Conservation (phyloP, 2,797 vertebrate species). For the Karalla daura region DNA sequence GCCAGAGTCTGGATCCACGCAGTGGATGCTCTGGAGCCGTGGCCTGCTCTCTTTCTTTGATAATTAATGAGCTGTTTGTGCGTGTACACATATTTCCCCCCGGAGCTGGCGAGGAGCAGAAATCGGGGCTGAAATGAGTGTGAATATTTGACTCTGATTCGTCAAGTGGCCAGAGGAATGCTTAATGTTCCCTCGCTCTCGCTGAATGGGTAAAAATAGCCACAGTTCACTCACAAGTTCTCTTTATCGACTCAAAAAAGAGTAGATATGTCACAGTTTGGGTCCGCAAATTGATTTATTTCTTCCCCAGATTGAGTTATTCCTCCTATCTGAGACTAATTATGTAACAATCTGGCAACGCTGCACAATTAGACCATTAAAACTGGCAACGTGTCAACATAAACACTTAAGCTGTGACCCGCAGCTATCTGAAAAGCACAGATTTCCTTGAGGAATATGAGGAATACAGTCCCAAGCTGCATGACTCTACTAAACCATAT, state of each 20-base stretch:
- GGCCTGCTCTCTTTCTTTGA: slow-evolving; percentile 60
- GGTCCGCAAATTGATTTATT: background rate
- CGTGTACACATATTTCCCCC: background rate
- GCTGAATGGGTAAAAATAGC: background rate
- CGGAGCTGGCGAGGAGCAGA: background rate
- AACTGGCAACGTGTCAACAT: background rate
- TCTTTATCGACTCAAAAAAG: background rate
- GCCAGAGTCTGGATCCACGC: slow-evolving; percentile 27
- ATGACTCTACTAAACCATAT: background rate
- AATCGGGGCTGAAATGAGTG: background rate
- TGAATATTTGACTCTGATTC: background rate
- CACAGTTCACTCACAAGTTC: background rate
- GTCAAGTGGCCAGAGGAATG: background rate
- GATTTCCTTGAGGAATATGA: background rate
- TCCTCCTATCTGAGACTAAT: background rate
- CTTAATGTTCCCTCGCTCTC: background rate
- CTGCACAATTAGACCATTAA: background rate
- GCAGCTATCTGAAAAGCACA: background rate
- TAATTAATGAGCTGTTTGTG: slow-evolving; percentile 67
- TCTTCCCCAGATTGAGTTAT: too few relatives aligned
- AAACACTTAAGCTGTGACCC: background rate
- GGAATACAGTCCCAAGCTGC: background rate
- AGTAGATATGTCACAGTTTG: background rate
- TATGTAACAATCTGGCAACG: background rate
- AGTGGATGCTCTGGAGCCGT: slow-evolving; percentile 56